Evolutionary conservation across 2,113 vertebrate species (phyloP), one percentile per base, ranked within the genome.

Genomic region (Syrrhaptes paradoxus): DNA sequence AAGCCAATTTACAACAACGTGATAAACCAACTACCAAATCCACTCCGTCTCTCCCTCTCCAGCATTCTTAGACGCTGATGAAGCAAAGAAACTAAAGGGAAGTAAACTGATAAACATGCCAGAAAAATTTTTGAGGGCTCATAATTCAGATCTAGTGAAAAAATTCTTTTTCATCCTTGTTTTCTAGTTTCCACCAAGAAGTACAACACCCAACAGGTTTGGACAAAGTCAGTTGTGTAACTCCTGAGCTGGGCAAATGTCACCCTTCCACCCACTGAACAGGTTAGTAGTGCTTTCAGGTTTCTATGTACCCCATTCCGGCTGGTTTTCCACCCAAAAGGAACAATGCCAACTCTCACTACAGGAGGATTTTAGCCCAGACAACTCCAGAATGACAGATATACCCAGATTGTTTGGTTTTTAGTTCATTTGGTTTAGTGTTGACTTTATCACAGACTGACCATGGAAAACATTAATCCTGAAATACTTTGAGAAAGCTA

Each of bases 21-120:
- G 92, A 97, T 93, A 95, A 95, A 96, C 89, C 95, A 90, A 2
- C 78, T 79, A 95, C 89, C 83, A 89, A 94, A 94, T 62, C 84
- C 74, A 79, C 71, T 59, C 46, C 46, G 80, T 82, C 59, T 94
- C 72, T 90, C 65, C 80, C 52, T 52, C 57, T 72, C 75, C 92
- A 93, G 90, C 87, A 94, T 96, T 94, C 90, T 96, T 73, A 97
- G 85, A 95, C 38, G 2, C 87, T 79, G 87, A 96, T 77, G 85
- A 81, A 95, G 87, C 62, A 70, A 68, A 58, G 74, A 85, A 87
- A 81, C 41, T 49, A 34, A 84, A 72, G 36, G 74, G 65, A 91
- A 95, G 77, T 67, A 83, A 90, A 87, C 48, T 45, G 85, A 90
- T 94, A 91, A 83, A 80, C 17, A 90, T 7, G 55, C 77, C 87